These are phyloP conservation scores for Sabellastarte sp. DNA, from an alignment of 2,888 invertebrate genomes.

Conservation along the genomic window DNA sequence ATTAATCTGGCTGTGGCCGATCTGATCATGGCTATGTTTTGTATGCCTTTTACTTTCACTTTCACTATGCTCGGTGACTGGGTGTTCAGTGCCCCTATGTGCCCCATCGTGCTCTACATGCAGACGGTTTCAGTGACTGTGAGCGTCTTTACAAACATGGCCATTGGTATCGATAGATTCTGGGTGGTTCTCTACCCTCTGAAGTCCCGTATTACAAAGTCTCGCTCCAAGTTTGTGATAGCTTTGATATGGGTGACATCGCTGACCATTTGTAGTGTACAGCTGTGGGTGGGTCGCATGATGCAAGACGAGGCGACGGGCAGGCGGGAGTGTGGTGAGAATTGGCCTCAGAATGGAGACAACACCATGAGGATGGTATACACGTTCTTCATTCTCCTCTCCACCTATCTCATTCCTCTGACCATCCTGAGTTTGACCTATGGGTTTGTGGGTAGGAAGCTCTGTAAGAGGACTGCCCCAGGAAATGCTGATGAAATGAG, in stretches of 20 bases:
- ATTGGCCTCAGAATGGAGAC: conserved; percentile 48
- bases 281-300: conserved; percentile 49
- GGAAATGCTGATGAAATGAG: conserved; percentile 60
- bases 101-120: conserved; percentile 62
- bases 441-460: conserved; percentile 57
- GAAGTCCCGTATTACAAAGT: conserved; percentile 57
- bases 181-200: conserved; percentile 50
- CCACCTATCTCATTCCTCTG: conserved; percentile 58
- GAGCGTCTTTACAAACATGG: conserved; percentile 62
- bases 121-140: conserved; percentile 61
- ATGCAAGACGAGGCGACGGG: conserved; percentile 11
- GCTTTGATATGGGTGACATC: conserved; percentile 60
- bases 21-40: conserved; percentile 84
- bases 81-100: conserved; percentile 62
- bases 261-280: conserved; percentile 52
- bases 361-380: conserved; percentile 40
- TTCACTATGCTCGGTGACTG: conserved; percentile 59
- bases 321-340: conserved; percentile 32
- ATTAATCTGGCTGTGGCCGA: conserved; percentile 83
- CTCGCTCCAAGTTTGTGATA: conserved; percentile 56
- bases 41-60: conserved; percentile 81
- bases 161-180: conserved; percentile 62
- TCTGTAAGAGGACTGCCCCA: conserved; percentile 60
- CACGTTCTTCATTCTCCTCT: conserved; percentile 42
- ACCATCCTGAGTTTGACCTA: conserved; percentile 59